Evolutionary conservation across 23 tunicate species (phyloP).

Genomic region (Halocynthia roretzi): DNA sequence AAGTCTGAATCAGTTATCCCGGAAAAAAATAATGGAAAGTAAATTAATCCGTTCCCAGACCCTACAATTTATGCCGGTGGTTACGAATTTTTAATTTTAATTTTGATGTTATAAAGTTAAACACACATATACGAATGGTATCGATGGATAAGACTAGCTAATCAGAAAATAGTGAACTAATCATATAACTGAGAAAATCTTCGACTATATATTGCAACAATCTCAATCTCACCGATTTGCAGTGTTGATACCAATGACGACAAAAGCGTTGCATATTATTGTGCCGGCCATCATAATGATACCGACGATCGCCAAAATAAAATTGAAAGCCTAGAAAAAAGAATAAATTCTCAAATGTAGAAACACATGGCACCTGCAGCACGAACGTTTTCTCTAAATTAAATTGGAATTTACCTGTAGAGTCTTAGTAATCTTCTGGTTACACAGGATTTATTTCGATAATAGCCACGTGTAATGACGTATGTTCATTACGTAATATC

Average conservation of each 20-base stretch:
- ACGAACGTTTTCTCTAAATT: neutral
- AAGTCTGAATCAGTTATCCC: no score
- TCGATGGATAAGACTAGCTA: neutral
- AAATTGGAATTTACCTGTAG: no score
- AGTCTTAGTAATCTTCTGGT: no score
- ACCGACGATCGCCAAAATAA: constrained; percentile 42
- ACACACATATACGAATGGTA: no score
- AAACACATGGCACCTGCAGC: neutral
- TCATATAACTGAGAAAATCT: neutral
- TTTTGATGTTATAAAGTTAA: no score
- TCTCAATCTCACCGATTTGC: constrained; percentile 35
- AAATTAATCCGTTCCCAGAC: no score
- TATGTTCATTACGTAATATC: no score
- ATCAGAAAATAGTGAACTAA: neutral
- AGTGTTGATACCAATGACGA: constrained; percentile 33
- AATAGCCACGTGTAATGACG: no score
- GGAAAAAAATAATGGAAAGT: no score
- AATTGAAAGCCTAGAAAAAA: constrained; percentile 43
- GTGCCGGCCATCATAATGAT: constrained; percentile 54
- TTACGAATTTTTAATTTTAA: constrained; percentile 33
- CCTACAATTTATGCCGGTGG: no score
- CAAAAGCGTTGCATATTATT: constrained; percentile 48
- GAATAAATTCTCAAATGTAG: neutral
- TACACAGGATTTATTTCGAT: no score
- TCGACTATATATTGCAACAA: neutral